These are phyloP conservation scores for Toxotes chatareus DNA, from an alignment of 2,113 vertebrate species.

Conservation along the genomic window DNA sequence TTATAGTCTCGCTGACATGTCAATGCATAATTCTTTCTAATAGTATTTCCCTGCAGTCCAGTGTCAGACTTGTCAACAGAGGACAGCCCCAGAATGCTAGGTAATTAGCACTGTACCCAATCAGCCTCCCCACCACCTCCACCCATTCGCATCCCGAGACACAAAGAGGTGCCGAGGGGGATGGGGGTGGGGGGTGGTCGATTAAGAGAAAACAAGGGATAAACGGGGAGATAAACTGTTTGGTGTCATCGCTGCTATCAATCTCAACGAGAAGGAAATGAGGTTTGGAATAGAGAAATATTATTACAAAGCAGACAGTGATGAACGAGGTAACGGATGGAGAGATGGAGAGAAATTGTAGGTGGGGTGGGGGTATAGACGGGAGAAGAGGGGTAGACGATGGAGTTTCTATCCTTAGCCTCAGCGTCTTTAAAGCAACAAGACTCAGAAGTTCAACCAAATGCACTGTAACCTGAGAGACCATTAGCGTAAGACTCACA, in stretches of 20 bases:
- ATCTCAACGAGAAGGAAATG: slow-evolving; percentile 87
- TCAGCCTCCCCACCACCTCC: slow-evolving; percentile 70
- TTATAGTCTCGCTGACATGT: slow-evolving; percentile 46
- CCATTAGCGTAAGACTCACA: slow-evolving; percentile 7
- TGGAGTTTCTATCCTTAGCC: slow-evolving; percentile 34
- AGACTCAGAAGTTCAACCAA: slow-evolving; percentile 38
- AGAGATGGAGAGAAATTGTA: slow-evolving; percentile 55
- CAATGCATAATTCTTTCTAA: slow-evolving; percentile 71
- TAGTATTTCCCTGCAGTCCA: slow-evolving; percentile 69
- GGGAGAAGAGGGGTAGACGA: slow-evolving; percentile 39
- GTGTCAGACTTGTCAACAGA: slow-evolving; percentile 69
- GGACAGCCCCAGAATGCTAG: slow-evolving; percentile 61
- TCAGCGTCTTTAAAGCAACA: slow-evolving; percentile 9
- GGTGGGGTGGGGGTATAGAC: slow-evolving; percentile 38
- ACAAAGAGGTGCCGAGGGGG: slow-evolving; percentile 69
- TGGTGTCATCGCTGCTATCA: slow-evolving; percentile 88
- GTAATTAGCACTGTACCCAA: slow-evolving; percentile 84
- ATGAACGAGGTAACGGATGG: slow-evolving; percentile 81
- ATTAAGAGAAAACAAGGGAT: slow-evolving; percentile 88
- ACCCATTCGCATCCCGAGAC: slow-evolving; percentile 66
- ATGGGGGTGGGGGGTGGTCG: slow-evolving; percentile 50
- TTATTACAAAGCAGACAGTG: slow-evolving; percentile 90
- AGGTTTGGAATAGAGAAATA: slow-evolving; percentile 88
- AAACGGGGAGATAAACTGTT: slow-evolving; percentile 88
- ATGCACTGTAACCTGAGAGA: slow-evolving; percentile 45